Evolutionary conservation across 2,888 invertebrate genomes (phyloP), one percentile per base, ranked within the genome.

Genomic region (Drosophila quinaria): DNA sequence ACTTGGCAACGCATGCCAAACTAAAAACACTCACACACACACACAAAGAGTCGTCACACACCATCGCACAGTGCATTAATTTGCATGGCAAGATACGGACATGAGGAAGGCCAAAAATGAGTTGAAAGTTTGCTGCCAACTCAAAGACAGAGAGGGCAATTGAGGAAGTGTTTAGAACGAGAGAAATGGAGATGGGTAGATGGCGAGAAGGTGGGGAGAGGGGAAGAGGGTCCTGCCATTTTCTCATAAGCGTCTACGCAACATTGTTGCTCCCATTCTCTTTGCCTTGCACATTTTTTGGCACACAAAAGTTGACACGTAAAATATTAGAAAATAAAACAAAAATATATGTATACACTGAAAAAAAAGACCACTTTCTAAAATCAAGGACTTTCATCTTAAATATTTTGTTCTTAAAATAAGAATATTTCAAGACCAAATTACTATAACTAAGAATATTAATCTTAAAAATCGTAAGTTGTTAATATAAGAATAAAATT

Each of bases 301-400:
- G 78, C 84, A 82, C 72, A 74, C 81, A 80, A 82, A 83, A 81
- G 76, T 85, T 85, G 78, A 85, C 84, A 85, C 85, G 85, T 84
- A 85, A 84, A 85, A 84, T 84, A 84, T 84, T 78, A 78, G n/a
- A n/a, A n/a, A n/a, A n/a, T n/a, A n/a, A n/a, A n/a, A n/a, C n/a
- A n/a, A n/a, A n/a, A n/a, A n/a, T n/a, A n/a, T n/a, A n/a, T n/a
- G n/a, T n/a, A n/a, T n/a, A n/a, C n/a, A n/a, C n/a, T n/a, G n/a
- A n/a, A n/a, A n/a, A n/a, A n/a, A n/a, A n/a, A n/a, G n/a, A n/a
- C n/a, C n/a, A n/a, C n/a, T n/a, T n/a, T n/a, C n/a, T n/a, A n/a
- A n/a, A n/a, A n/a, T n/a, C n/a, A n/a, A n/a, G n/a, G n/a, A n/a
- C n/a, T n/a, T n/a, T n/a, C n/a, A n/a, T n/a, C n/a, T n/a, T n/a